phyloP scores from a whole-genome alignment of 2,797 vertebrate species.

The Coreius guichenoti region DNA sequence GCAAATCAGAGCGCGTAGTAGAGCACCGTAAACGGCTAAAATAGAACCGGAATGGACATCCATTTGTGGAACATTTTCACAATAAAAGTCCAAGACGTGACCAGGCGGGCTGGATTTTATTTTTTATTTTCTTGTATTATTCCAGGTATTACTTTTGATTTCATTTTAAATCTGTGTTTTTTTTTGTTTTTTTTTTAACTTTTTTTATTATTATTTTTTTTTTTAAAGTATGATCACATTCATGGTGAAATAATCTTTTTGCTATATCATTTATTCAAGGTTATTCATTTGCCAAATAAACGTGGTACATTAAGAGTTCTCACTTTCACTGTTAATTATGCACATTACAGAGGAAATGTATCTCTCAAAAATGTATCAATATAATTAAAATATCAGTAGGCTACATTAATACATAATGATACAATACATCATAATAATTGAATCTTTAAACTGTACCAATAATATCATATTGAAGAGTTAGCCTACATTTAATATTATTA shows the following conservation, averaged over 20 bases:
- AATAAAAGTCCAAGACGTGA: slow-evolving; percentile 65
- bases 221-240: neutral
- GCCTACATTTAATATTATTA: neutral
- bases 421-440: neutral
- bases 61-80: slow-evolving; percentile 79
- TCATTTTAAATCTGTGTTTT: neutral
- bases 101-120: neutral
- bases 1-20: slow-evolving; percentile 54
- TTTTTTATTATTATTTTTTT: too few species aligned
- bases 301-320: neutral
- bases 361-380: neutral
- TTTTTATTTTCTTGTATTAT: neutral
- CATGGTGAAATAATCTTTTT: neutral
- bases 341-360: too few species aligned
- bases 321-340: neutral
- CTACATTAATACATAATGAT: neutral
- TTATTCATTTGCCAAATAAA: neutral
- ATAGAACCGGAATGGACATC: slow-evolving; percentile 79
- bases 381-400: neutral
- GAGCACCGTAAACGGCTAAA: slow-evolving; percentile 69
- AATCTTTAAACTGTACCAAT: neutral
- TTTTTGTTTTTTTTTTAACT: too few species aligned
- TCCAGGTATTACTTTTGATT: neutral
- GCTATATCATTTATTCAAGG: neutral
- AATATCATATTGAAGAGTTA: neutral